Evolutionary conservation across 2,888 invertebrate species (phyloP), one percentile per base, ranked within the genome.

Genomic region (Selenia dentaria): DNA sequence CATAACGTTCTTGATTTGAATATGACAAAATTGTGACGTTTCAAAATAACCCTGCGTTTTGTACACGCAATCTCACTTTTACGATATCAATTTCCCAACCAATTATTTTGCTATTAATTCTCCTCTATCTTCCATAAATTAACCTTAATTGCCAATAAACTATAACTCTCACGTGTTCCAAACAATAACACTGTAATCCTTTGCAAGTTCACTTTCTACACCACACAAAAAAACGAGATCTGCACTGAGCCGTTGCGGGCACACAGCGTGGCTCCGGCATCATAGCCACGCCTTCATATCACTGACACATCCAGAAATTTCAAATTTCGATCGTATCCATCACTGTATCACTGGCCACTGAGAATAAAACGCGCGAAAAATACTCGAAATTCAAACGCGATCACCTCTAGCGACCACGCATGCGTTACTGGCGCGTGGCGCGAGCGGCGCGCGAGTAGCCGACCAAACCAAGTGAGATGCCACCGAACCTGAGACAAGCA

Each of bases 351-450:
- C 41, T 46, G 52, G 48, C 49, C 61, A 59, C 52, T 62, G 52
- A 62, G 31, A 40, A 40, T 25, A 20, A 36, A 64, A 69, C 69
- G 75, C 77, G 80, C 77, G 70, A 77, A 77, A 80, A 74, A 49
- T 59, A 52, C 74, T 75, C 64, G 51, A 76, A 70, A 59, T 61
- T 60, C 60, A 70, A 76, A 70, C 78, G 74, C 84, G 79, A 62
- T 70, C 81, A 67, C 67, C 70, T 73, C 70, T 59, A 63, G 63
- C 72, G 71, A 65, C 69, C 71, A 86, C 88, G 86, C 74, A 62
- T 74, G 83, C 82, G 83, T 87, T 80, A 89, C 89, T 88, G 81
- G 74, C 58, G n/a, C n/a, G n/a, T n/a, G n/a, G 83, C 82, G 83
- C 86, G 79, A 89, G 88, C 88, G 81, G 74, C 58, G 59, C 66